Conservation (phyloP, 2,797 vertebrate species). For the Coendou prehensilis region DNA sequence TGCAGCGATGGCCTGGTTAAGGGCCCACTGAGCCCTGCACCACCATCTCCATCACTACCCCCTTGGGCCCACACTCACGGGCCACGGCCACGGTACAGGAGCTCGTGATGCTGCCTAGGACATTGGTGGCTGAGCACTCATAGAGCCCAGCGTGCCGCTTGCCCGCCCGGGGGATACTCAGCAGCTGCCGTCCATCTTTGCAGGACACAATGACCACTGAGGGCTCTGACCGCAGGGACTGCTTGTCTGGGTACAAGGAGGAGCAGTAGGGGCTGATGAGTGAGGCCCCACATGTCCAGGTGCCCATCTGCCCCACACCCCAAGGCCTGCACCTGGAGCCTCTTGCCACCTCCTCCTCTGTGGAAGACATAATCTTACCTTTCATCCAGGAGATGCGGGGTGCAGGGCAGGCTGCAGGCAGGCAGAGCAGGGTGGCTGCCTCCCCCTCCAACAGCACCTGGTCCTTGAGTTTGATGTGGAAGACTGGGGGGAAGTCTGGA, state of each 20-base stretch:
- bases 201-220: slow-evolving; percentile 95
- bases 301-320: too few species aligned
- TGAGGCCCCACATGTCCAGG: neutral
- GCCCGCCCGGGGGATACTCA: slow-evolving; percentile 95
- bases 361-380: slow-evolving; percentile 88
- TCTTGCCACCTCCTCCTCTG: neutral
- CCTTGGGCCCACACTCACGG: slow-evolving; percentile 90
- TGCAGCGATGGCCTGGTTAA: neutral
- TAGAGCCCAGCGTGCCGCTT: slow-evolving; percentile 96
- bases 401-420: slow-evolving; percentile 96
- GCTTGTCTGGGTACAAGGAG: slow-evolving; percentile 92
- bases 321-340: neutral
- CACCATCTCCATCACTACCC: neutral
- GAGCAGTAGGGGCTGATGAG: neutral
- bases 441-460: slow-evolving; percentile 98
- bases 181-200: slow-evolving; percentile 96
- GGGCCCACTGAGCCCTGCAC: neutral
- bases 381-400: slow-evolving; percentile 96
- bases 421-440: slow-evolving; percentile 97
- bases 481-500: slow-evolving; percentile 97
- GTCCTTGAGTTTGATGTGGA: slow-evolving; percentile 99
- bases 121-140: slow-evolving; percentile 96
- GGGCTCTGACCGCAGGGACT: slow-evolving; percentile 92
- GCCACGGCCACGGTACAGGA: slow-evolving; percentile 97
- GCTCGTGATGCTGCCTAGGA: slow-evolving; percentile 94